phyloP scores from a whole-genome alignment of 2,888 invertebrate genomes.

The Mythimna albipuncta region DNA sequence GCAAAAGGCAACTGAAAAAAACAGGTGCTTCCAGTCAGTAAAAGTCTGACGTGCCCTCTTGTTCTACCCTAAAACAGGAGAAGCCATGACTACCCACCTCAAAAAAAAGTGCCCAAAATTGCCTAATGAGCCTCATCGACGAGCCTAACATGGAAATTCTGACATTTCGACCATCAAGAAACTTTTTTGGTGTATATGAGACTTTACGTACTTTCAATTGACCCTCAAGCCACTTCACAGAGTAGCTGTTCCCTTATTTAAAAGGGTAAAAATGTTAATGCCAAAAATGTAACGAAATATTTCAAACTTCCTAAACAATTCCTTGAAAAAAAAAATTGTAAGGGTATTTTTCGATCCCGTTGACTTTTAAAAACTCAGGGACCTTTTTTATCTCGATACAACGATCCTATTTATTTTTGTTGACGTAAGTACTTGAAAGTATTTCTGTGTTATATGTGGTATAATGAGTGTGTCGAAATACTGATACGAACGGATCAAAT shows the following conservation, averaged over 20 bases:
- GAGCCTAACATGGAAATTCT: background rate
- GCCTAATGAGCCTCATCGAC: background rate
- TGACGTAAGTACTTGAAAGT: conserved; percentile 27
- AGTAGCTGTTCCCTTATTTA: conserved; percentile 11
- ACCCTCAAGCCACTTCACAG: conserved; percentile 2
- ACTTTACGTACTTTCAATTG: background rate
- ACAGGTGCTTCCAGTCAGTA: no score
- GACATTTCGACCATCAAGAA: background rate
- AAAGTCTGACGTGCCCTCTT: no score
- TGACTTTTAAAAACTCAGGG: conserved; percentile 46
- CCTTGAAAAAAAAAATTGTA: conserved; percentile 28
- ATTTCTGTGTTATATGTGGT: conserved; percentile 15
- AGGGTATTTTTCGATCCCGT: conserved; percentile 30
- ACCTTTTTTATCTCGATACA: conserved; percentile 47
- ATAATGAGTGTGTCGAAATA: background rate
- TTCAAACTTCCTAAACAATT: conserved; percentile 54
- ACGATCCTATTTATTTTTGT: conserved; percentile 41
- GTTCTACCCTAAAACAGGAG: no score
- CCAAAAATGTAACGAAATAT: conserved; percentile 43
- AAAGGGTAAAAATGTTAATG: conserved; percentile 49
- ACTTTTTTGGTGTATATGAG: background rate
- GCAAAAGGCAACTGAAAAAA: no score
- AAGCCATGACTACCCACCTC: no score
- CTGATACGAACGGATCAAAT: background rate
- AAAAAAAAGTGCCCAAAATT: background rate